Evolutionary conservation across 2,797 vertebrate species (phyloP).

Genomic region (Takifugu rubripes): DNA sequence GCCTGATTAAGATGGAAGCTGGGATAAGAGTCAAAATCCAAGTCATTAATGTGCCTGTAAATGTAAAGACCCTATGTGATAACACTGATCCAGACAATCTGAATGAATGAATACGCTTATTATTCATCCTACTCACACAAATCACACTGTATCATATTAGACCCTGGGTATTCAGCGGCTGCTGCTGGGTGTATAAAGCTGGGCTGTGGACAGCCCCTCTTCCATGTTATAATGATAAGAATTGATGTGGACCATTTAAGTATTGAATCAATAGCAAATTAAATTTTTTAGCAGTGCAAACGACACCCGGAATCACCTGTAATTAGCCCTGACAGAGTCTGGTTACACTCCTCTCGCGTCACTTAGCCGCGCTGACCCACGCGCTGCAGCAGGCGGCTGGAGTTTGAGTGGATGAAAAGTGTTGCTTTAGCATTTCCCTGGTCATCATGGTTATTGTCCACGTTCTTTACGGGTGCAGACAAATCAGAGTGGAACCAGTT

Average conservation of each 20-base stretch:
- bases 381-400: too few relatives aligned
- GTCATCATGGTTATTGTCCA: slow-evolving; percentile 9
- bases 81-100: slow-evolving; percentile 3
- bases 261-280: slow-evolving; percentile 85
- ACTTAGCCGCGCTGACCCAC: slow-evolving; percentile 41
- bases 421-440: slow-evolving; percentile 10
- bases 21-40: neutral
- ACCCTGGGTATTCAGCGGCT: slow-evolving; percentile 12
- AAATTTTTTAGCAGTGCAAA: slow-evolving; percentile 82
- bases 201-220: slow-evolving; percentile 72
- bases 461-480: slow-evolving; percentile 29
- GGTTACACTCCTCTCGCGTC: slow-evolving; percentile 68
- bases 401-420: too few relatives aligned
- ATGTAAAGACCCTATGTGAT: slow-evolving; percentile 5
- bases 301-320: slow-evolving; percentile 77
- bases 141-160: slow-evolving; percentile 1
- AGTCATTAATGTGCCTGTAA: neutral
- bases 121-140: neutral
- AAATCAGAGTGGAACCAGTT: slow-evolving; percentile 54
- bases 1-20: slow-evolving; percentile 4
- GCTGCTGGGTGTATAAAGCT: slow-evolving; percentile 61
- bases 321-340: slow-evolving; percentile 78
- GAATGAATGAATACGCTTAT: slow-evolving; percentile 1
- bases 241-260: slow-evolving; percentile 78
- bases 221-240: slow-evolving; percentile 79